Evolutionary conservation across 2,113 vertebrate genomes (phyloP).

Genomic region (Spilogale gracilis): DNA sequence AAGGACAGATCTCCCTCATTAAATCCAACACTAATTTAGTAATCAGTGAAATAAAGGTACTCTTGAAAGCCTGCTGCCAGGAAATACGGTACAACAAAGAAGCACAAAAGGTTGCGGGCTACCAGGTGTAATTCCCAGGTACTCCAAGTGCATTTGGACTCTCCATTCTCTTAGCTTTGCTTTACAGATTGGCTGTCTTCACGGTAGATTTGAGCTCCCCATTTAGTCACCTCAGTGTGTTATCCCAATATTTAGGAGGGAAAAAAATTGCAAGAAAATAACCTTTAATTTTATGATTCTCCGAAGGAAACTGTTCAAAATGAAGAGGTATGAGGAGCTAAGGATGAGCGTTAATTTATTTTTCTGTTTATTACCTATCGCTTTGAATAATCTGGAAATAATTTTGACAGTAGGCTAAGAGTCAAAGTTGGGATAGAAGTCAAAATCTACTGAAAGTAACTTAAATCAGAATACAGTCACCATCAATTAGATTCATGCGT

Average conservation of each 20-base stretch:
- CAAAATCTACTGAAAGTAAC: conserved; percentile 40
- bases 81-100: conserved; percentile 90
- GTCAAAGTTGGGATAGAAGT: conserved; percentile 41
- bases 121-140: conserved; percentile 87
- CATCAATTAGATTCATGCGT: not conserved
- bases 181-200: conserved; percentile 64
- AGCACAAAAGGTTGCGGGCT: conserved; percentile 80
- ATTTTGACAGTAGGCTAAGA: conserved; percentile 47
- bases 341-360: conserved; percentile 18
- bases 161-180: conserved; percentile 70
- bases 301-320: conserved; percentile 64
- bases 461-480: conserved; percentile 46
- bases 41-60: conserved; percentile 90
- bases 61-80: conserved; percentile 84
- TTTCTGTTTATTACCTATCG: conserved; percentile 62
- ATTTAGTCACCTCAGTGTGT: conserved; percentile 67
- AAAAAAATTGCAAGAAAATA: conserved; percentile 72
- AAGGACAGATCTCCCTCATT: conserved; percentile 93
- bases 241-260: conserved; percentile 81
- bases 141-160: conserved; percentile 79
- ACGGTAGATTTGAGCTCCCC: conserved; percentile 6
- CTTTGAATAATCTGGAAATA: conserved; percentile 58
- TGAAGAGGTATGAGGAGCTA: conserved; percentile 61
- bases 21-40: conserved; percentile 96
- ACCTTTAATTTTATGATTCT: conserved; percentile 72